A percentile compares a stretch with the other conserved stretches of the same genome.
Evolutionary conservation across 1,140 invertebrate species (phyloP).

Genomic region (Geopemphigus sp.): DNA sequence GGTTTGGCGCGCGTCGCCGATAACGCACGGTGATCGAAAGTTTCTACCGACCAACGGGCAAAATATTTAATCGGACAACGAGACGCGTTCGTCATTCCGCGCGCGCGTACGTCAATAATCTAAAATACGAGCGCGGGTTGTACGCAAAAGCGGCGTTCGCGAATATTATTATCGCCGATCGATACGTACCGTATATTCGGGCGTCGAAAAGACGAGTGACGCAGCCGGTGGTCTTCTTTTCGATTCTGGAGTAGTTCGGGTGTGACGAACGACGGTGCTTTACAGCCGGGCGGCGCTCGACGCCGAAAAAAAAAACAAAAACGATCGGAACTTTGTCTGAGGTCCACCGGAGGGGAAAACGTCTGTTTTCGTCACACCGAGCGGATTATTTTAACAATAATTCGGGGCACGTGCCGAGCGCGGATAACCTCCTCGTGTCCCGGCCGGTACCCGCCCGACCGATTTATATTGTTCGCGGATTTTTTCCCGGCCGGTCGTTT

Average conservation of each 20-base stretch:
- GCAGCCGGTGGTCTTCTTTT: background rate
- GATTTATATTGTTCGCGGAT: conserved; percentile 48
- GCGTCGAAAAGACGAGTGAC: background rate
- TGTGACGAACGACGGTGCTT: conserved; percentile 28
- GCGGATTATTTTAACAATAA: conserved; percentile 45
- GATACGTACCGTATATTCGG: background rate
- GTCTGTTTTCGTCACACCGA: conserved; percentile 47
- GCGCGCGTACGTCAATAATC: too few species aligned
- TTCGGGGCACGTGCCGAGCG: conserved; percentile 40
- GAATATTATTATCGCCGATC: too few species aligned
- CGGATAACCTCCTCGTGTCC: conserved; percentile 25
- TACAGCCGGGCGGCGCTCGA: too few species aligned
- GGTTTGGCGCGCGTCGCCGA: too few species aligned
- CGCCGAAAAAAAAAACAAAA: conserved; percentile 14
- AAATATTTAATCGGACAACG: too few species aligned
- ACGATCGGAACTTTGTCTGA: conserved; percentile 5
- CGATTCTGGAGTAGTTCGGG: conserved; percentile 14
- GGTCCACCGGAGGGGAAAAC: background rate
- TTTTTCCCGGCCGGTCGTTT: background rate
- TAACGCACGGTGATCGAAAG: too few species aligned
- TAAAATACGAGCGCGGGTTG: too few species aligned
- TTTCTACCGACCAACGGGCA: too few species aligned
- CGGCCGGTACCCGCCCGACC: conserved; percentile 13
- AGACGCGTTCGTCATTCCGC: too few species aligned
- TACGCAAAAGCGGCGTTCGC: too few species aligned